Evolutionary conservation across 2,888 invertebrate genomes (phyloP).

Genomic region (Xylota segnis): DNA sequence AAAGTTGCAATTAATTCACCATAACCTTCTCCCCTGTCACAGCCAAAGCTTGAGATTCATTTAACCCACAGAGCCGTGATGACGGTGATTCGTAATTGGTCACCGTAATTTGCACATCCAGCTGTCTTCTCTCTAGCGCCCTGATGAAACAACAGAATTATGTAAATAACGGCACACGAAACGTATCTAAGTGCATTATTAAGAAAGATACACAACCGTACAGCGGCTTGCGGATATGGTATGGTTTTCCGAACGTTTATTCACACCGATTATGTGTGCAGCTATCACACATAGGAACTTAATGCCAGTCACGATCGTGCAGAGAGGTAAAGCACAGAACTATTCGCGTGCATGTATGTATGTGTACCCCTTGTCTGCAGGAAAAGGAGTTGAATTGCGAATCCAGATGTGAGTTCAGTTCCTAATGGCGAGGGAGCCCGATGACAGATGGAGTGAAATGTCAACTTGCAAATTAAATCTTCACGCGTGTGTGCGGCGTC

Average conservation of each 20-base stretch:
- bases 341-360: constrained; percentile 21
- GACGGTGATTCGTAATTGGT: constrained; percentile 47
- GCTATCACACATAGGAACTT: constrained; percentile 43
- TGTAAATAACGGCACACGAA: constrained; percentile 41
- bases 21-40: neutral
- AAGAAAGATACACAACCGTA: constrained; percentile 49
- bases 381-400: neutral
- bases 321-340: constrained; percentile 30
- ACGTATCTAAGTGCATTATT: constrained; percentile 45
- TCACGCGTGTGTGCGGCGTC: constrained; percentile 53
- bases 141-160: constrained; percentile 47
- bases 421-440: constrained; percentile 13
- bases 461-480: constrained; percentile 65
- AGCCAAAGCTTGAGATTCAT: neutral
- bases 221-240: constrained; percentile 47
- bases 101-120: constrained; percentile 42
- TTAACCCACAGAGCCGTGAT: constrained; percentile 10
- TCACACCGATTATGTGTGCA: constrained; percentile 65
- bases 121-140: neutral
- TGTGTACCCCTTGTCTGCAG: constrained; percentile 36
- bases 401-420: constrained; percentile 1
- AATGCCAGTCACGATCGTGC: constrained; percentile 70
- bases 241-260: constrained; percentile 55
- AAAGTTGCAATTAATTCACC: neutral
- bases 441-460: constrained; percentile 63